Percentiles rank a stretch among this genome's conserved stretches.
Conservation (phyloP, 2,797 vertebrate genomes). For the Scomberomorus guttatus region DNA sequence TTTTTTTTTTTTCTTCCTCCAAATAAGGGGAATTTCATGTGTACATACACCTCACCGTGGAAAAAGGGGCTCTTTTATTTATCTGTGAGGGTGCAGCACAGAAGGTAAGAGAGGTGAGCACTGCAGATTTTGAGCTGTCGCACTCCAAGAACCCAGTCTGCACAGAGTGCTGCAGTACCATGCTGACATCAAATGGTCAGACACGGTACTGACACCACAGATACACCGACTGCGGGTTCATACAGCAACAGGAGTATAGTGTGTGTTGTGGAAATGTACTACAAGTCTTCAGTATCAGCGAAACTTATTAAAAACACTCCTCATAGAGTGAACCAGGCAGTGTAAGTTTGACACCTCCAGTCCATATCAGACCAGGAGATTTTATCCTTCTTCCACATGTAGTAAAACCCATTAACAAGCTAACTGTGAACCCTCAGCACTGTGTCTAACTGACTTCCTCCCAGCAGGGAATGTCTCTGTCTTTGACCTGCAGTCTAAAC, state of each 20-base stretch:
- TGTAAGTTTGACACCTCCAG: slow-evolving; percentile 20
- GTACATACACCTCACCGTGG: neutral
- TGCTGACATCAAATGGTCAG: slow-evolving; percentile 80
- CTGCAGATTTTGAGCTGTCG: slow-evolving; percentile 73
- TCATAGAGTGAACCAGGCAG: slow-evolving; percentile 16
- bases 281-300: slow-evolving; percentile 6
- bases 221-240: neutral
- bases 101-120: slow-evolving; percentile 63
- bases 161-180: slow-evolving; percentile 60
- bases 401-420: slow-evolving; percentile 54
- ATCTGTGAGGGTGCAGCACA: slow-evolving; percentile 45
- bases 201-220: slow-evolving; percentile 41
- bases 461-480: slow-evolving; percentile 37
- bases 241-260: slow-evolving; percentile 16
- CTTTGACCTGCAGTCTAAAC: slow-evolving; percentile 42
- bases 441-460: slow-evolving; percentile 65
- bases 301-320: slow-evolving; percentile 32
- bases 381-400: slow-evolving; percentile 34
- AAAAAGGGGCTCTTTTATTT: slow-evolving; percentile 21
- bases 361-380: slow-evolving; percentile 19
- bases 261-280: slow-evolving; percentile 3
- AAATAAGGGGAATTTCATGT: neutral
- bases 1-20: no score
- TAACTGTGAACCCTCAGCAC: slow-evolving; percentile 22
- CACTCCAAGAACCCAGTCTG: slow-evolving; percentile 48